Evolutionary conservation across 2,888 invertebrate genomes (phyloP).

Genomic region (Fabriciana adippe): DNA sequence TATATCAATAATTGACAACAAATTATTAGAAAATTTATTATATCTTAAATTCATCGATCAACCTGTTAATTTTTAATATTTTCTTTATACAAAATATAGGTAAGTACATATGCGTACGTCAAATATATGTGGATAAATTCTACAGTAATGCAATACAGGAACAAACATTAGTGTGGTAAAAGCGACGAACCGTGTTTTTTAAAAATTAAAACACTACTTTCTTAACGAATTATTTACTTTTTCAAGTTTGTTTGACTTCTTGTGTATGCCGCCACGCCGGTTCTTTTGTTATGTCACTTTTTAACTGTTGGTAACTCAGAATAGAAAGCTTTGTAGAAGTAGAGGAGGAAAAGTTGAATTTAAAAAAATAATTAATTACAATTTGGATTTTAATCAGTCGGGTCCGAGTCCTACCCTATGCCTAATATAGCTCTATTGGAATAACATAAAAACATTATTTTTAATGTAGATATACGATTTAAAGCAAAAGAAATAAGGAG

Average conservation of each 20-base stretch:
- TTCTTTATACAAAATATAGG: no score
- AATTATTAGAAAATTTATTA: no score
- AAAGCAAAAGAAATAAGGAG: no score
- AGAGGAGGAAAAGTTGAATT: neutral
- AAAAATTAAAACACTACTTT: slow-evolving; percentile 59
- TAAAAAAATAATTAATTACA: neutral
- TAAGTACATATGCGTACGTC: neutral
- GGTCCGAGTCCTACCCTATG: no score
- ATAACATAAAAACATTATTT: no score
- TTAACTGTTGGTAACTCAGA: slow-evolving; percentile 15
- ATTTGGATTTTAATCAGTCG: no score
- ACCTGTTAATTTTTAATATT: no score
- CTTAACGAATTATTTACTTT: slow-evolving; percentile 56
- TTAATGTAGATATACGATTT: no score
- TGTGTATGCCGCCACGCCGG: slow-evolving; percentile 23
- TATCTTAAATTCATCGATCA: no score
- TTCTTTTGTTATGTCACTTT: slow-evolving; percentile 39
- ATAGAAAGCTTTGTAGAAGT: slow-evolving; percentile 10
- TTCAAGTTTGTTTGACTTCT: slow-evolving; percentile 50
- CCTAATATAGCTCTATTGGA: no score
- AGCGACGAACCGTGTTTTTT: slow-evolving; percentile 50
- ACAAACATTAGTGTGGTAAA: slow-evolving; percentile 44
- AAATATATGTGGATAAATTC: no score
- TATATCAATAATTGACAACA: no score
- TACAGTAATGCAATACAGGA: slow-evolving; percentile 39